Evolutionary conservation across 1,140 invertebrate genomes (phyloP).

Genomic region (Elymnias hypermnestra): DNA sequence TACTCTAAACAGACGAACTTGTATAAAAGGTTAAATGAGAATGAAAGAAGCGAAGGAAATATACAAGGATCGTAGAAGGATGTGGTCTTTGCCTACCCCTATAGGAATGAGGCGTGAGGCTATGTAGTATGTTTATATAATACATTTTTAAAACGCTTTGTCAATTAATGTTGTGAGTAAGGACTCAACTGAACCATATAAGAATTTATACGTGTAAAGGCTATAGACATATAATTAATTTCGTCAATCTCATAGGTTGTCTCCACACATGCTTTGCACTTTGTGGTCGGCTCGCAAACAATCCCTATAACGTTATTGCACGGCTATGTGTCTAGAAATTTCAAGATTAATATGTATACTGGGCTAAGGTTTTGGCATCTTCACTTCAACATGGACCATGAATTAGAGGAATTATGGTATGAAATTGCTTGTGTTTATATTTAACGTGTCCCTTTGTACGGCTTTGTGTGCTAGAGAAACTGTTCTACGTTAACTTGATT

Average conservation of each 20-base stretch:
- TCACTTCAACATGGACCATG: not conserved
- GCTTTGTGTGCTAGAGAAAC: slow-evolving; percentile 7
- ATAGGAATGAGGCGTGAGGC: no score
- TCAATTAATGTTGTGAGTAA: no score
- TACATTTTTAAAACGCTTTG: no score
- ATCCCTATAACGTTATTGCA: slow-evolving; percentile 47
- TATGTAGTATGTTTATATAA: no score
- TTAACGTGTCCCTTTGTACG: not conserved
- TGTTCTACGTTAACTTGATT: slow-evolving; percentile 10
- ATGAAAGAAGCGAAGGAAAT: no score
- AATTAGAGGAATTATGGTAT: not conserved
- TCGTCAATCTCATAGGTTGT: slow-evolving; percentile 51
- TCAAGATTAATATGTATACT: slow-evolving; percentile 38
- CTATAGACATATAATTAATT: slow-evolving; percentile 40
- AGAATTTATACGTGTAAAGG: no score
- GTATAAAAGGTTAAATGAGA: no score
- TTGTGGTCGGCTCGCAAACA: slow-evolving; percentile 47
- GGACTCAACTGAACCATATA: no score
- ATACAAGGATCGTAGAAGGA: no score
- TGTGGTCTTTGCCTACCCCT: no score
- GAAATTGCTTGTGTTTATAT: not conserved
- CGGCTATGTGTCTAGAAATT: slow-evolving; percentile 36
- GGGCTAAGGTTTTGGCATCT: not conserved
- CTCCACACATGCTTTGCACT: slow-evolving; percentile 55
- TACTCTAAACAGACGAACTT: no score